Conservation (phyloP, 35 echinoderm and acorn worm species). For the Heliocidaris erythrogramma region DNA sequence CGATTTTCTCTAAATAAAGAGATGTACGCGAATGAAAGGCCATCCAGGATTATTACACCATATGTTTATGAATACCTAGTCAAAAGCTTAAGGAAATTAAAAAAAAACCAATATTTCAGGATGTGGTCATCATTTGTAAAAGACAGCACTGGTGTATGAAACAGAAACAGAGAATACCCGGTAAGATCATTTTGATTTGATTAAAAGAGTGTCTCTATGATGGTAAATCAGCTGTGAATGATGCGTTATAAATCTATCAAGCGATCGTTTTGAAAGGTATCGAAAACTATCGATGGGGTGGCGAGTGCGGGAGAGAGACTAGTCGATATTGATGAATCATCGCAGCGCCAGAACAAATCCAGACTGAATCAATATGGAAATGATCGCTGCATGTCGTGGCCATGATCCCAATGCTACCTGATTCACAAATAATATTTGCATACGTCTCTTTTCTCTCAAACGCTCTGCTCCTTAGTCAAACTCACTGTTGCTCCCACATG, state of each 20-base stretch:
- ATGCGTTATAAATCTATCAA: too few relatives aligned
- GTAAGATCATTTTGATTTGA: background rate
- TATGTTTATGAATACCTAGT: too few relatives aligned
- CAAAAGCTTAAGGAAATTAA: too few relatives aligned
- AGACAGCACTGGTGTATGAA: background rate
- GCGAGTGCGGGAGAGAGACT: background rate
- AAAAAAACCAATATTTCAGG: too few relatives aligned
- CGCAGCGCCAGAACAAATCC: background rate
- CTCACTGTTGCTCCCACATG: background rate
- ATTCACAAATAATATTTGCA: constrained; percentile 35
- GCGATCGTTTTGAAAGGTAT: too few relatives aligned
- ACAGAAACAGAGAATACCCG: background rate
- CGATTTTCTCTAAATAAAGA: too few relatives aligned
- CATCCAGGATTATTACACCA: too few relatives aligned
- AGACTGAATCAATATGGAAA: constrained; percentile 38
- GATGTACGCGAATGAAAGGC: too few relatives aligned
- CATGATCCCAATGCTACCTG: background rate
- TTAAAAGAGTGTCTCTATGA: background rate
- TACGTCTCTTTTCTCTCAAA: background rate
- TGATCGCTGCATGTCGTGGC: background rate
- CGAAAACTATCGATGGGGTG: too few relatives aligned
- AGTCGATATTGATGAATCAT: constrained; percentile 35
- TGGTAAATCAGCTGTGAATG: background rate
- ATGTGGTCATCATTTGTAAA: too few relatives aligned
- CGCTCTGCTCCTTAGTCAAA: background rate